Base-by-base conservation (phyloP, 2,113 vertebrate species). In the Ptychochromis oligacanthus region DNA sequence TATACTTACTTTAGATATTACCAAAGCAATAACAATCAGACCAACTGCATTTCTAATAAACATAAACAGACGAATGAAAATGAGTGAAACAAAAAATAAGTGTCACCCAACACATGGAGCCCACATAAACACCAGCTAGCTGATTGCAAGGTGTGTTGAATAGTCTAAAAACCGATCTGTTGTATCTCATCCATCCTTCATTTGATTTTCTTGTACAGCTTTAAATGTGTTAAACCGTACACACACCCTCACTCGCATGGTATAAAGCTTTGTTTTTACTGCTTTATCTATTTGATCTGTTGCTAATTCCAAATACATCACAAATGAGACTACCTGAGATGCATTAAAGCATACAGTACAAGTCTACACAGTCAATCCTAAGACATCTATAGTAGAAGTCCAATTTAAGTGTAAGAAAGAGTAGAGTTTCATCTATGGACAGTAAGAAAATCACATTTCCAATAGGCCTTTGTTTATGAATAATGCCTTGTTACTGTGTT, bases 401-500 rank as follows among this genome's bases (percentile, higher is more conserved):
- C 10, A 20, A 12, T 64, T 55, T 67, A 38, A 31, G 7, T 13
- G 22, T 31, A 24, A 20, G 8, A 57, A 62, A 43, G 17, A 77
- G 14, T 36, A 0, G 7, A 58, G 24, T 72, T 49, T 80, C 54
- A 24, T 80, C 2, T 36, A 34, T 20, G 52, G 43, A 13, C 52
- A 5, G 36, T 28, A 22, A 62, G 31, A 77, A 36, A 80, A 82
- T 38, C 49, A 20, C 38, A 43, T 46, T 24, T 77, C 72, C 61
- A 57, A 5, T 60, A 26, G 40, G 13, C 55, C 38, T 74, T 70
- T 79, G 60, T 76, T 85, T 54, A 26, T 43, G 52, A 84, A 28
- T 59, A 28, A 77, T 14, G 54, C 40, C 26, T 40, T 4, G 55
- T 76, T 74, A 58, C 83, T 43, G 56, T 52, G 76, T 60, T 70